A percentile compares a stretch with the other conserved stretches of the same genome.
phyloP scores from a whole-genome alignment of 2,888 invertebrate species.

The Ecliptopera silaceata region DNA sequence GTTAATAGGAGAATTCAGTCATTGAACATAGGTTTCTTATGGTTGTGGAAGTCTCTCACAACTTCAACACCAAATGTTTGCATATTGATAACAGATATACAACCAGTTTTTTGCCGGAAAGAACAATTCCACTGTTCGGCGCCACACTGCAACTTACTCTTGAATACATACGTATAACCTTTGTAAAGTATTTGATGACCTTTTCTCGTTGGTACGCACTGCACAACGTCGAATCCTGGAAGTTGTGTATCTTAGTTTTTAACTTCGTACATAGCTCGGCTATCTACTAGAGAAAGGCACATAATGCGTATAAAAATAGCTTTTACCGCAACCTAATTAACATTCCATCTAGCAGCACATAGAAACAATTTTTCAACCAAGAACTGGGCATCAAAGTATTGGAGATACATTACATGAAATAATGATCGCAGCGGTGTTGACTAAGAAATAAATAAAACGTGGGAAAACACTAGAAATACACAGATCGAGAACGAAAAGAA shows the following conservation, averaged over 20 bases:
- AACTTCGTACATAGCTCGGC: slow-evolving; percentile 29
- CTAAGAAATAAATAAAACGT: slow-evolving; percentile 44
- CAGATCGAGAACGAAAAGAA: slow-evolving; percentile 41
- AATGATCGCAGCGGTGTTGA: neutral
- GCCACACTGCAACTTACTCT: slow-evolving; percentile 73
- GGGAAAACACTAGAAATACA: slow-evolving; percentile 52
- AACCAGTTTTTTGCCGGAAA: slow-evolving; percentile 75
- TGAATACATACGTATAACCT: slow-evolving; percentile 75
- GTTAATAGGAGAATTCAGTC: slow-evolving; percentile 40
- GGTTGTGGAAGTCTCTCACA: slow-evolving; percentile 74
- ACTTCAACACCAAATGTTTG: slow-evolving; percentile 73
- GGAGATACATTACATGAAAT: slow-evolving; percentile 24
- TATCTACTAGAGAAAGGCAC: slow-evolving; percentile 13
- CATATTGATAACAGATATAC: slow-evolving; percentile 77
- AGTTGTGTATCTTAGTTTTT: slow-evolving; percentile 40
- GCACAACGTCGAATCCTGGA: slow-evolving; percentile 74
- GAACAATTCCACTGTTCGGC: slow-evolving; percentile 78
- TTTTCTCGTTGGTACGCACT: slow-evolving; percentile 74
- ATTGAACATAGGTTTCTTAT: slow-evolving; percentile 73
- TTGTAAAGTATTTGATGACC: slow-evolving; percentile 75
- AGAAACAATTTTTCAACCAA: slow-evolving; percentile 14
- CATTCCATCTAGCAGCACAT: slow-evolving; percentile 22
- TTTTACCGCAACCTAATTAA: slow-evolving; percentile 31
- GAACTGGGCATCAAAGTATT: slow-evolving; percentile 6
- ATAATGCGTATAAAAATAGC: slow-evolving; percentile 27